These are phyloP conservation scores for Tanypteryx hageni DNA, from an alignment of 2,888 invertebrate species.

Conservation along the genomic window DNA sequence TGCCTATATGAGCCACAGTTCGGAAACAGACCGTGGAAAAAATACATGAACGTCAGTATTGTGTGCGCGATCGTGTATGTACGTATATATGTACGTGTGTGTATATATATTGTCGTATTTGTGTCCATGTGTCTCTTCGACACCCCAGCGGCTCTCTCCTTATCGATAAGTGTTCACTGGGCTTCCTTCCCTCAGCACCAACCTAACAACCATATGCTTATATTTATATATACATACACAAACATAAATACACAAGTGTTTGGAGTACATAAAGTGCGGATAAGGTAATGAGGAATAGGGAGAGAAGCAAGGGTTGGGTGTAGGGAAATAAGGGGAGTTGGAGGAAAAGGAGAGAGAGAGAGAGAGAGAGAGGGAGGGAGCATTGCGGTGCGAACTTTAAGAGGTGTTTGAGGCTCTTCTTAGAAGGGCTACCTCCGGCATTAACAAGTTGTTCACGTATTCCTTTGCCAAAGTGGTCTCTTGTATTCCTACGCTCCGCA, in stretches of 20 bases:
- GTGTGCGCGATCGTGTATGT: no score
- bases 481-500: not conserved
- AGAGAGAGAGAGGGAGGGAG: not conserved
- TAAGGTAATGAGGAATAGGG: not conserved
- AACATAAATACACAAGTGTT: not conserved
- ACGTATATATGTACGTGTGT: no score
- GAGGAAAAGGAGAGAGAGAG: not conserved
- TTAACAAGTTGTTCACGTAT: slow-evolving; percentile 57
- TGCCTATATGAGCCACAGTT: no score
- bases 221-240: no score
- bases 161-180: no score
- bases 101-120: no score
- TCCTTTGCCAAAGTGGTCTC: slow-evolving; percentile 9
- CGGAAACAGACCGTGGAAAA: no score
- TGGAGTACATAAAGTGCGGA: not conserved
- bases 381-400: slow-evolving; percentile 31
- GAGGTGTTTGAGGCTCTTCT: slow-evolving; percentile 1
- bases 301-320: not conserved
- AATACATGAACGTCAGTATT: no score
- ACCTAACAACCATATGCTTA: no score
- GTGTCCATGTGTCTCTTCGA: no score
- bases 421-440: not conserved
- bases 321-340: not conserved
- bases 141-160: no score
- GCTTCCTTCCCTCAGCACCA: no score